Base-by-base conservation (phyloP, 2,797 vertebrate genomes). In the Rhinatrema bivittatum region DNA sequence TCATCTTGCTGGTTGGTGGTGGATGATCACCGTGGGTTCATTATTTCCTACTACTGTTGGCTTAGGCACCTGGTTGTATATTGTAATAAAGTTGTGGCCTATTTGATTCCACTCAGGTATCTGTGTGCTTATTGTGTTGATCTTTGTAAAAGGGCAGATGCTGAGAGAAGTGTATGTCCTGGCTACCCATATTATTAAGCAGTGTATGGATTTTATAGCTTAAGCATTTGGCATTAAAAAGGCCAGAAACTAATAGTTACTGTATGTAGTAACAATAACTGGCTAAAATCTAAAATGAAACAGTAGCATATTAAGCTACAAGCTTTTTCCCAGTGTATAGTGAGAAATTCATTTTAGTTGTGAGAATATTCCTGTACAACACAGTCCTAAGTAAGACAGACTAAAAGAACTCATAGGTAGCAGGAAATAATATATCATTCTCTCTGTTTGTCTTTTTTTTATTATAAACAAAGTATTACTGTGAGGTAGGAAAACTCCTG, bases 341-440 rank as follows among this genome's bases (percentile, higher is more conserved):
- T 32, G 31, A 29, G 8, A 17, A 21, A 0, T 23, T 19, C 50
- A 27, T 5, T 18, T 25, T 16, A 5, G 6, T 10, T 17, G 14
- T 2, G 16, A 16, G 28, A 22, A 7, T 10, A 10, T 29, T 38
- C 22, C 26, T 22, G 20, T 13, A 13, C 16, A 27, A n/a, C n/a
- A n/a, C 21, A 26, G 31, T n/a, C 1, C n/a, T 11, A 39, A n/a
- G 13, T 32, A 29, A 20, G 13, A 27, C 31, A 49, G 20, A 23
- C n/a, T 11, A n/a, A n/a, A n/a, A n/a, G 11, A 21, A 11, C 3
- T 7, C 23, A 28, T 39, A 38, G 37, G 33, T 34, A 39, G 52
- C 46, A n/a, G 29, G 70, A 82, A 80, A 57, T 41, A 53, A 67
- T 52, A 42, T 38, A 65, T 76, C 65, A 61, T 6, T 31, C 32